phyloP scores from a whole-genome alignment of 2,797 vertebrate species.

The Danio kyathit region DNA sequence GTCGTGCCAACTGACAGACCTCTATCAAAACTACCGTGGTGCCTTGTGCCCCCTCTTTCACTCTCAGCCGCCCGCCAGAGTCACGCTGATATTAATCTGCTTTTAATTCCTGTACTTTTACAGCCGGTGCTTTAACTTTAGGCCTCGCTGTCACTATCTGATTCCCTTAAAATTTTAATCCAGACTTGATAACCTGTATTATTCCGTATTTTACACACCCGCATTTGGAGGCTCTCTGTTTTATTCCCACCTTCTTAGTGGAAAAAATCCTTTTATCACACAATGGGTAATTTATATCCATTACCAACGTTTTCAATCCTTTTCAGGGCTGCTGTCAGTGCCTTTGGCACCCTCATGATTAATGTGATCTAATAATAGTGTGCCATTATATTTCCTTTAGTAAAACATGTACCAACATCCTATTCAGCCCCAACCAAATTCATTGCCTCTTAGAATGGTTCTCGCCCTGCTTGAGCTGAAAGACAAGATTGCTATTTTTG shows the following conservation, averaged over 20 bases:
- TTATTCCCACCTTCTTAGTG: slow-evolving; percentile 99
- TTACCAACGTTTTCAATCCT: slow-evolving; percentile 99
- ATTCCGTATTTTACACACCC: slow-evolving; percentile 76
- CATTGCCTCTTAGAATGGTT: slow-evolving; percentile 99
- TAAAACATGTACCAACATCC: slow-evolving; percentile 99
- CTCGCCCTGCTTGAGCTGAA: slow-evolving; percentile 91
- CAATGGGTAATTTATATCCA: slow-evolving; percentile 99
- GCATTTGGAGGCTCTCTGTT: slow-evolving; percentile 96
- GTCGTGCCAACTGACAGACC: slow-evolving; percentile 83
- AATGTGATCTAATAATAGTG: slow-evolving; percentile 99
- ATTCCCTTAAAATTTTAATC: slow-evolving; percentile 85
- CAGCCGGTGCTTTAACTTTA: slow-evolving; percentile 72
- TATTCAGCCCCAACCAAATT: slow-evolving; percentile 98
- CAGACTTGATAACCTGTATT: slow-evolving; percentile 82
- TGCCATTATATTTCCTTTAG: slow-evolving; percentile 99
- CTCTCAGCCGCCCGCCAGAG: slow-evolving; percentile 70
- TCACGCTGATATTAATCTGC: slow-evolving; percentile 59
- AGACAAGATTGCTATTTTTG: slow-evolving; percentile 97
- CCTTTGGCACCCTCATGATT: slow-evolving; percentile 99
- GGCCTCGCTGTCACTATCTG: slow-evolving; percentile 81
- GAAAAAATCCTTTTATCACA: slow-evolving; percentile 99
- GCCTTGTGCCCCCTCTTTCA: slow-evolving; percentile 61
- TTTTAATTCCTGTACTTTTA: slow-evolving; percentile 66
- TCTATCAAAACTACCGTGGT: slow-evolving; percentile 79
- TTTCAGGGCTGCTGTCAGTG: slow-evolving; percentile 99